phyloP scores from a whole-genome alignment of 2,113 vertebrate species.

The Pteropus alecto region DNA sequence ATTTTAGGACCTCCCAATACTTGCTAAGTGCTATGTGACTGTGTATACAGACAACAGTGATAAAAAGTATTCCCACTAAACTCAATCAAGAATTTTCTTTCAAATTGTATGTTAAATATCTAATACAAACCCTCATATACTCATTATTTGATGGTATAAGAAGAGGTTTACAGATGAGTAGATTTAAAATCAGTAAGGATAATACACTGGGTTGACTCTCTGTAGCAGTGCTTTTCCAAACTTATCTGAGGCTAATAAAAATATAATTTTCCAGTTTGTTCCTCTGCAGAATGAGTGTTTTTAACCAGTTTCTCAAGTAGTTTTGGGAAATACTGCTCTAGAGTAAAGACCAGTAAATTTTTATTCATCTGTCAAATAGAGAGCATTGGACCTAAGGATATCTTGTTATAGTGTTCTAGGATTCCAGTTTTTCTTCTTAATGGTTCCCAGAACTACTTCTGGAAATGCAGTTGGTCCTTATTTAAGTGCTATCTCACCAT shows the following conservation, averaged over 20 bases:
- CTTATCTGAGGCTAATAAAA: not conserved
- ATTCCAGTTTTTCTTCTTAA: slow-evolving; percentile 9
- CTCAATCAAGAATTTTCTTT: not conserved
- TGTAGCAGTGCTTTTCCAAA: not conserved
- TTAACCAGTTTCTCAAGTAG: not conserved
- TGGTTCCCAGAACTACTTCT: not conserved
- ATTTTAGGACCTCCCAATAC: not conserved
- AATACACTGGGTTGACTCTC: not conserved
- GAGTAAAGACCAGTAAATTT: not conserved
- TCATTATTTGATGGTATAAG: not conserved
- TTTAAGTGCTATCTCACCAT: slow-evolving; percentile 58
- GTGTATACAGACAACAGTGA: not conserved
- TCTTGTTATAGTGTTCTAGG: not conserved
- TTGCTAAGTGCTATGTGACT: not conserved
- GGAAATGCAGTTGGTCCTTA: not conserved
- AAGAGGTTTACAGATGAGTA: not conserved
- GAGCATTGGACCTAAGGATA: not conserved
- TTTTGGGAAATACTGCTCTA: not conserved
- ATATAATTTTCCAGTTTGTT: not conserved
- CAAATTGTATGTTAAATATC: not conserved
- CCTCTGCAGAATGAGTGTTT: not conserved
- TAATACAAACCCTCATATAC: not conserved
- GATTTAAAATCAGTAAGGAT: not conserved
- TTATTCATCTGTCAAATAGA: not conserved
- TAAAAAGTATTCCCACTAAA: not conserved